Conservation (phyloP, 1,140 invertebrate genomes). For the Heliconius eleuchia region DNA sequence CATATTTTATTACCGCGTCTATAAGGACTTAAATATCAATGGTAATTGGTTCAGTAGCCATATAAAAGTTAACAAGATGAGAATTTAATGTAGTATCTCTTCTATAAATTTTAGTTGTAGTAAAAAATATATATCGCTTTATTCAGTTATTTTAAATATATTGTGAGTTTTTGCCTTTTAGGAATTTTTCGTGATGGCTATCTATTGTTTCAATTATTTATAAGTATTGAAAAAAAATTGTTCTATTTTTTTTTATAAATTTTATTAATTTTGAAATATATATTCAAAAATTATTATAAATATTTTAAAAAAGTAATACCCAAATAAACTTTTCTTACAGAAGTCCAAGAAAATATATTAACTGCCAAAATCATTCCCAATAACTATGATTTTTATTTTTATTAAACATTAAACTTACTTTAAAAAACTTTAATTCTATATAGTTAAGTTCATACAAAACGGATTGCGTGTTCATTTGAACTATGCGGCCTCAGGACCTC, state of each 20-base stretch:
- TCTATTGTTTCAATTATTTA: too few species aligned
- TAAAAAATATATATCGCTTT: neutral
- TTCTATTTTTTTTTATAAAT: too few species aligned
- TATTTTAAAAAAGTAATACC: too few species aligned
- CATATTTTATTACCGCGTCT: constrained; percentile 30
- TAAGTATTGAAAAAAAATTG: too few species aligned
- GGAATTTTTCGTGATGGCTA: too few species aligned
- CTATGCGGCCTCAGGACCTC: constrained; percentile 56
- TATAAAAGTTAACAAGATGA: constrained; percentile 1
- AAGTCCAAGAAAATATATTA: too few species aligned
- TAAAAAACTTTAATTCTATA: neutral
- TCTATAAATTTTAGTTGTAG: neutral
- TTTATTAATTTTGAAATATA: too few species aligned
- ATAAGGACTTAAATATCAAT: constrained; percentile 16
- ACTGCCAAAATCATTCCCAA: too few species aligned
- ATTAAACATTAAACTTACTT: neutral
- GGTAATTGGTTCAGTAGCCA: neutral
- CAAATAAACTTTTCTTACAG: too few species aligned
- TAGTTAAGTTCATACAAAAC: constrained; percentile 3
- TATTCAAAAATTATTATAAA: too few species aligned
- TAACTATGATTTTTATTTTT: too few species aligned
- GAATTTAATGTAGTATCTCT: neutral
- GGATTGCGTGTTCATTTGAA: constrained; percentile 36
- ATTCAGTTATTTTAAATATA: neutral
- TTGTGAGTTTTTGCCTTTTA: neutral